These are phyloP conservation scores for Metellina segmentata DNA, from an alignment of 2,888 invertebrate species.

Conservation along the genomic window DNA sequence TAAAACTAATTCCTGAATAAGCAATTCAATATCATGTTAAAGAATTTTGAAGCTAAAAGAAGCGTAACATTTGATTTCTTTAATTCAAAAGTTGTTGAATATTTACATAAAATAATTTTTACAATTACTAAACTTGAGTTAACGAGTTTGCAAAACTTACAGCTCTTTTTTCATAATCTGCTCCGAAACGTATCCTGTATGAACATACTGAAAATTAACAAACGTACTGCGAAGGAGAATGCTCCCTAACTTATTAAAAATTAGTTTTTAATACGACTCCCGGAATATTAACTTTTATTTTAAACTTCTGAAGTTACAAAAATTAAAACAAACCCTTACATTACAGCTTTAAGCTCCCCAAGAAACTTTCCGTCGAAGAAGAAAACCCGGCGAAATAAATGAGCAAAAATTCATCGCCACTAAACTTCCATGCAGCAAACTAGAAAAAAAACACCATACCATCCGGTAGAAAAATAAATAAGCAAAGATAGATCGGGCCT, in stretches of 20 bases:
- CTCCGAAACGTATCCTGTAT: no score
- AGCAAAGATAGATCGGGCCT: constrained; percentile 1
- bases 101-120: no score
- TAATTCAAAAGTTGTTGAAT: no score
- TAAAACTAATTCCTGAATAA: no score
- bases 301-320: background rate
- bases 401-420: background rate
- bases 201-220: background rate
- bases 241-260: background rate
- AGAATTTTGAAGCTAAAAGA: no score
- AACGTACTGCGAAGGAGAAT: background rate
- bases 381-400: background rate
- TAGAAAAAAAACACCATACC: constrained; percentile 21
- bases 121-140: no score
- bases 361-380: background rate
- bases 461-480: constrained; percentile 54
- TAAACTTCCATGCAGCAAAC: constrained; percentile 25
- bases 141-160: no score
- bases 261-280: background rate
- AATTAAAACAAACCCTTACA: background rate
- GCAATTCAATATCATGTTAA: no score
- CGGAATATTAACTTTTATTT: background rate
- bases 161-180: no score
- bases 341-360: background rate
- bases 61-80: no score